Evolutionary conservation across 2,888 invertebrate genomes (phyloP).

Genomic region (Pyrrhosoma nymphula): DNA sequence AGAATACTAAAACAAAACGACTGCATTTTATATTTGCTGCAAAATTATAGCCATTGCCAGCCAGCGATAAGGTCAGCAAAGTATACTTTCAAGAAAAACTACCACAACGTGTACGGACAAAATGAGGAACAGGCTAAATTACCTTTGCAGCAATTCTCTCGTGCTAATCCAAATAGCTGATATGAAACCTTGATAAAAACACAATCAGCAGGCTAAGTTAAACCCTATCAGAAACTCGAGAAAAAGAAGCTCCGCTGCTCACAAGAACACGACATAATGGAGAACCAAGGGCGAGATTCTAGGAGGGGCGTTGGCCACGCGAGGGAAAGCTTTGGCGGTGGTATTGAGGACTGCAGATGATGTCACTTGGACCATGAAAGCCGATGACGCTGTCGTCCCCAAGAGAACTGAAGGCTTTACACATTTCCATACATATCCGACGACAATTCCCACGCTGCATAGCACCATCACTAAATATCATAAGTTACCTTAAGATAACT

Average conservation of each 20-base stretch:
- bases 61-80: too few species aligned
- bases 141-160: too few species aligned
- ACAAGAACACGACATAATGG: background rate
- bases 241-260: background rate
- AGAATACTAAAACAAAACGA: too few species aligned
- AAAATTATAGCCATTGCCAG: too few species aligned
- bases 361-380: slow-evolving; percentile 51
- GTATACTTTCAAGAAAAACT: too few species aligned
- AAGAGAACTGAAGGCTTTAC: background rate
- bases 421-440: background rate
- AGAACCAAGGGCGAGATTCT: background rate
- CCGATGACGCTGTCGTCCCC: background rate
- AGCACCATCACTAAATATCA: background rate
- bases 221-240: background rate
- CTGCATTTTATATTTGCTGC: too few species aligned
- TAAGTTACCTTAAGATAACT: background rate
- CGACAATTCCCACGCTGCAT: too few species aligned
- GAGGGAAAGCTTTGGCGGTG: slow-evolving; percentile 49
- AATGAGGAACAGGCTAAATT: too few species aligned
- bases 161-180: too few species aligned
- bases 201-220: background rate
- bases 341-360: slow-evolving; percentile 45
- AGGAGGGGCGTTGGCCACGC: slow-evolving; percentile 65
- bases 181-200: too few species aligned
- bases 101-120: too few species aligned